Conservation (phyloP, 2,113 vertebrate species). For the Lasiurus borealis region DNA sequence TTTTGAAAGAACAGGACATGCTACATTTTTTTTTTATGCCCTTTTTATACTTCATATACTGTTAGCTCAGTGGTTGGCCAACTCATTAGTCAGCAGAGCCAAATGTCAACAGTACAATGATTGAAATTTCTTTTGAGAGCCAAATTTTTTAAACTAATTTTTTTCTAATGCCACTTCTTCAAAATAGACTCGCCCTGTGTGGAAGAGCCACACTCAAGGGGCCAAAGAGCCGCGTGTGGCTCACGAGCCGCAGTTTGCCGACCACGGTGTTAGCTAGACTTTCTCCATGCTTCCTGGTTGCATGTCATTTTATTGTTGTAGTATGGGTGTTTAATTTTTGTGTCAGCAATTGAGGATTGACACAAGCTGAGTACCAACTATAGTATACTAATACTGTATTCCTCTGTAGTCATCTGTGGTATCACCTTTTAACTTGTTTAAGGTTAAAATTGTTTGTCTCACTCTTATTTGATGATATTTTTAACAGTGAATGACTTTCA, state of each 20-base stretch:
- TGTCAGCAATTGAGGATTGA: background rate
- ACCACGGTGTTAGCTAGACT: background rate
- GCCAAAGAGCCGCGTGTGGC: no score
- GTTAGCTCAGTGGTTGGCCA: background rate
- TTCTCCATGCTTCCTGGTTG: conserved; percentile 41
- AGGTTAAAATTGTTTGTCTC: conserved; percentile 61
- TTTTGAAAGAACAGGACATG: background rate
- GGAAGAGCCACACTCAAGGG: no score
- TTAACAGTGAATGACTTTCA: conserved; percentile 58
- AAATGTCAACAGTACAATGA: no score
- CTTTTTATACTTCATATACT: background rate
- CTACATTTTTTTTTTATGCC: conserved; percentile 41
- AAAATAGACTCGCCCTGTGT: no score
- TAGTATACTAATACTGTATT: background rate
- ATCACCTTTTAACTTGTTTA: conserved; percentile 56
- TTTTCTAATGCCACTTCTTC: no score
- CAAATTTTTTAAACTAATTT: no score
- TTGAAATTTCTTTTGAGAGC: no score
- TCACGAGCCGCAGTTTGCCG: no score
- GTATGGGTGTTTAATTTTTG: conserved; percentile 16
- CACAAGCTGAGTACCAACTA: background rate
- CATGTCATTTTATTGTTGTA: conserved; percentile 45
- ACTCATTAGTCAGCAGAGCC: no score
- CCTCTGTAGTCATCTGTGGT: background rate
- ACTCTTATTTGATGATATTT: conserved; percentile 65